These are phyloP conservation scores for Cephus cinctus DNA, from an alignment of 1,140 invertebrate species.

Conservation along the genomic window DNA sequence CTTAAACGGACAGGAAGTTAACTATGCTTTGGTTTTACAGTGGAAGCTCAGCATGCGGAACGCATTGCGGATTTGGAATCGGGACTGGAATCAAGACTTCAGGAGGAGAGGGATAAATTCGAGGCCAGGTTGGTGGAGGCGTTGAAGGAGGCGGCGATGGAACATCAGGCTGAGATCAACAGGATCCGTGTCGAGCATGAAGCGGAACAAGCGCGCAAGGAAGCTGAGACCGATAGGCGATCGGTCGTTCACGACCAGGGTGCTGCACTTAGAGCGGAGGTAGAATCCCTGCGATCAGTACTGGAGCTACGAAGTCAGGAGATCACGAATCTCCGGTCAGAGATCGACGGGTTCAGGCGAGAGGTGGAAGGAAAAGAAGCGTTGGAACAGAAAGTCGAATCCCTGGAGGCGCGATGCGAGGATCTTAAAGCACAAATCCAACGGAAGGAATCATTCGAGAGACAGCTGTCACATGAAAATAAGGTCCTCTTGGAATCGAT, in stretches of 20 bases:
- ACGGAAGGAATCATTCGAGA: slow-evolving; percentile 55
- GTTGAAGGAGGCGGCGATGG: slow-evolving; percentile 31
- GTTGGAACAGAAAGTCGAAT: slow-evolving; percentile 59
- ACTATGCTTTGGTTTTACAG: slow-evolving; percentile 25
- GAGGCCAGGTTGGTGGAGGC: slow-evolving; percentile 26
- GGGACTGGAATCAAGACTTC: slow-evolving; percentile 30
- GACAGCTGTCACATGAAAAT: slow-evolving; percentile 63
- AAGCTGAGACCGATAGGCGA: slow-evolving; percentile 38
- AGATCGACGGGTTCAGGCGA: slow-evolving; percentile 61
- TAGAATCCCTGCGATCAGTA: slow-evolving; percentile 73
- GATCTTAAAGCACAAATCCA: slow-evolving; percentile 68
- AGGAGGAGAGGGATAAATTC: slow-evolving; percentile 36
- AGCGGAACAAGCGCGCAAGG: slow-evolving; percentile 36
- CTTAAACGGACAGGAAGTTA: not conserved
- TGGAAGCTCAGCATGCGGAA: slow-evolving; percentile 37
- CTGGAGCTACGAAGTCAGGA: slow-evolving; percentile 75
- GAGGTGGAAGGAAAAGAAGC: slow-evolving; percentile 62
- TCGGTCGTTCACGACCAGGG: slow-evolving; percentile 38
- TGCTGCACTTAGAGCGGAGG: slow-evolving; percentile 61
- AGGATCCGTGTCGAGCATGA: slow-evolving; percentile 50
- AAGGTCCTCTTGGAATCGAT: slow-evolving; percentile 69
- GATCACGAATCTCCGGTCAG: slow-evolving; percentile 66
- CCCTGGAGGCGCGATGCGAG: slow-evolving; percentile 66
- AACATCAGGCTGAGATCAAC: slow-evolving; percentile 39
- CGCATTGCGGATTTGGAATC: slow-evolving; percentile 36